These are phyloP conservation scores for Caenorhabditis virilis DNA, from an alignment of 2,888 invertebrate genomes.

Conservation along the genomic window DNA sequence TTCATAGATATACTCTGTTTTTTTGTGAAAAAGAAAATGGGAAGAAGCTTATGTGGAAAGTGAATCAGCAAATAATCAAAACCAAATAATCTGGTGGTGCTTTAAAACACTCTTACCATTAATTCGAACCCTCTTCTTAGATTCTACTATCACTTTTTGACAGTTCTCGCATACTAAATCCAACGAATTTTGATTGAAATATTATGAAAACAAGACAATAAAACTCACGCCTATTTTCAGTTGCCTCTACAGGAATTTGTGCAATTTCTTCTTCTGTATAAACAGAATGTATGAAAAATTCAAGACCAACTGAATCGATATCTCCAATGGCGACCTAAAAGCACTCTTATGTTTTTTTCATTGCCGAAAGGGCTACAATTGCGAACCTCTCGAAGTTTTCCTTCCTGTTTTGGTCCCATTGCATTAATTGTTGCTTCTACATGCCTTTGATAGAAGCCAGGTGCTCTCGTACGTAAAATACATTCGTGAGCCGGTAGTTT, in stretches of 20 bases:
- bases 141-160: slow-evolving; percentile 6
- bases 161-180: slow-evolving; percentile 20
- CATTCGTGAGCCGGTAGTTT: slow-evolving; percentile 64
- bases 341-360: too few relatives aligned
- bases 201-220: not conserved
- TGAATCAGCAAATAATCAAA: not conserved
- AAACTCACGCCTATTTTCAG: slow-evolving; percentile 40
- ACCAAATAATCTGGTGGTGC: not conserved
- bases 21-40: too few relatives aligned
- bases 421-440: slow-evolving; percentile 59
- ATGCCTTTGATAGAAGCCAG: slow-evolving; percentile 63
- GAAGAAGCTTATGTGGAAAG: slow-evolving; percentile 5
- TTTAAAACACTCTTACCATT: not conserved
- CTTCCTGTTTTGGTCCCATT: slow-evolving; percentile 41
- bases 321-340: slow-evolving; percentile 62
- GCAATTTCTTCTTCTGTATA: slow-evolving; percentile 65
- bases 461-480: slow-evolving; percentile 60
- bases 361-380: too few relatives aligned
- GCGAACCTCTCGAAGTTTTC: slow-evolving; percentile 41
- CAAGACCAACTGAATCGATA: slow-evolving; percentile 61
- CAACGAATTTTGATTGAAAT: not conserved
- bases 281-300: slow-evolving; percentile 64
- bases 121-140: slow-evolving; percentile 1
- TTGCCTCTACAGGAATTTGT: slow-evolving; percentile 30
- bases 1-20: not conserved